Evolutionary conservation across 1,140 invertebrate genomes (phyloP), one percentile per base, ranked within the genome.

Genomic region (Battus philenor): DNA sequence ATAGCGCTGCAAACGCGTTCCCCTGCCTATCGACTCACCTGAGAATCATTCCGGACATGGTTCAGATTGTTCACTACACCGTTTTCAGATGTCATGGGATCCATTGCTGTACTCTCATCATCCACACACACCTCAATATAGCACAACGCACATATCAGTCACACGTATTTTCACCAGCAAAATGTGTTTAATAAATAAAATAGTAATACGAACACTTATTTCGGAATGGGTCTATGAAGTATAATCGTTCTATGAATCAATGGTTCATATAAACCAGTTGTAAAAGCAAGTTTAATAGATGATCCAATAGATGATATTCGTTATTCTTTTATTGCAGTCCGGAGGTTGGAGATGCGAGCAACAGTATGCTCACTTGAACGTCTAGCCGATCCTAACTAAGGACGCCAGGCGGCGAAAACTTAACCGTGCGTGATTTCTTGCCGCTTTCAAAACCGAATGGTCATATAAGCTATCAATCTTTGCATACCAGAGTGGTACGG

Each of bases 401-500:
- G 77, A 81, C 79, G 81, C 78, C 73, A 76, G 77, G 69, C 76
- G 64, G 77, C 76, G 75, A 82, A 85, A 85, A 82, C 58, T 82
- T 84, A 81, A 71, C 73, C 77, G 78, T 70, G 75, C 78, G 78
- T 80, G 81, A 85, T 85, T 85, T 82, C 78, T 82, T 54, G 63
- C 67, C 68, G 78, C 70, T 75, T 74, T 82, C 75, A 82, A 81
- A 82, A 82, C 64, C 81, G 73, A 85, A 85, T 85, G 78, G 81
- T 82, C 81, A 76, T 81, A 85, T 81, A 82, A 69, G 75, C 81
- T 85, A 82, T 85, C 79, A 85, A 85, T 85, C 78, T 85, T 85
- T 85, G 78, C 81, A 85, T 85, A 85, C 81, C 81, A 85, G 81
- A 73, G 73, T 78, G 72, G 77, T 76, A 64, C 51, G 68, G 61